Base-by-base conservation (phyloP, 2,113 vertebrate genomes). In the Pelmatolapia mariae region DNA sequence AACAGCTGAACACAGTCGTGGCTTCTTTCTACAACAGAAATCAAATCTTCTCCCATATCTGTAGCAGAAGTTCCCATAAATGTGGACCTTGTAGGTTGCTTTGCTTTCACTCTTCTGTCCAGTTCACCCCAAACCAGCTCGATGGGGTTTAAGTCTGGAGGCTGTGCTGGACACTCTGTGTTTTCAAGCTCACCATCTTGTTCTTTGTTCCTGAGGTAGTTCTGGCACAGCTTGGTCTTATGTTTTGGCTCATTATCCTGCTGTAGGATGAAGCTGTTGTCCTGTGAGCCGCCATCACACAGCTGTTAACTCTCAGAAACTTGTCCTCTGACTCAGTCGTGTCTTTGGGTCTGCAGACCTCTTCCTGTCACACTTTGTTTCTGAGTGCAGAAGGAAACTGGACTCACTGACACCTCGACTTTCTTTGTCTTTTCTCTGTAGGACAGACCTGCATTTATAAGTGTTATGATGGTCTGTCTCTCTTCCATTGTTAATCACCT, bases 121-220 rank as follows among this genome's bases (percentile, higher is more conserved):
- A 54, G n/a, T 54, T 54, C 53, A 50, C 8, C 16, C 45, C 47
- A 24, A 24, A 56, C 1, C 53, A 56, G 53, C 53, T 56, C 2
- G 11, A 56, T 56, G 1, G 53, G 0, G 11, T 56, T 53, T 1
- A 0, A 24, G 53, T 56, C 53, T 56, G 53, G 11, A 56, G 22
- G 2, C 2, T 24, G 53, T 56, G 53, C 53, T 24, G 53, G 26
- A 26, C 26, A 26, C 26, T 26, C 26, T 2, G 2, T 24, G 53
- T 54, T 54, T 54, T 54, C 53, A 24, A 24, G 53, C 53, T 54
- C 53, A 24, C 3, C n/a, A 12, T 54, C 22, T 56, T 26, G 54
- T 2, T 57, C 52, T 26, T 57, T 26, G 7, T 0, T 57, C 56
- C 1, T 57, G 2, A 57, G 24, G 24, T 29, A 16, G 56, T 5